Evolutionary conservation across 2,113 vertebrate genomes (phyloP).

Genomic region (Gobius niger): DNA sequence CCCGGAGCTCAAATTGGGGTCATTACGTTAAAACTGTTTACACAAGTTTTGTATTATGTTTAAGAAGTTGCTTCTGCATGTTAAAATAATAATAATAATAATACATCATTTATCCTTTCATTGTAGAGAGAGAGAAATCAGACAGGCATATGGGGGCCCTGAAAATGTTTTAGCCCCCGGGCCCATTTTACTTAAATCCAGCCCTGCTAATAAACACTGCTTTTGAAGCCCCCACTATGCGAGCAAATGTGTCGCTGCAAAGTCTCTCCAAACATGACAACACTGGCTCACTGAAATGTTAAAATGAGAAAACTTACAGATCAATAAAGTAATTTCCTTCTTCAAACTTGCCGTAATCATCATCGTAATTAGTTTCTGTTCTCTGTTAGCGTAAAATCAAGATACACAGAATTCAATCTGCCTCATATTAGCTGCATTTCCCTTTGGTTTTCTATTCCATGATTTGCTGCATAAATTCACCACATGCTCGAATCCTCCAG

Average conservation of each 20-base stretch:
- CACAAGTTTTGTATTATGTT: too few species aligned
- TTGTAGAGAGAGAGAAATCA: too few species aligned
- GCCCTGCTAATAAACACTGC: background rate
- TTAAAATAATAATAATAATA: too few species aligned
- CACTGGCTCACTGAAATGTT: background rate
- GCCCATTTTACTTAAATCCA: too few species aligned
- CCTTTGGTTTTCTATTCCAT: background rate
- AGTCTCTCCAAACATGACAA: background rate
- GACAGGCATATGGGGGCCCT: too few species aligned
- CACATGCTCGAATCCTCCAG: conserved; percentile 33
- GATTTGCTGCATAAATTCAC: conserved; percentile 24
- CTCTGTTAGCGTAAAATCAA: conserved; percentile 12
- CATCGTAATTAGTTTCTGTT: conserved; percentile 30
- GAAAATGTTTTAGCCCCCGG: too few species aligned
- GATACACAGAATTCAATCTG: background rate
- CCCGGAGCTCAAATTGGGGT: too few species aligned
- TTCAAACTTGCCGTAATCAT: conserved; percentile 14
- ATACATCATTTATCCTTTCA: too few species aligned
- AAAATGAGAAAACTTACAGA: background rate
- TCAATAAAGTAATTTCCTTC: background rate
- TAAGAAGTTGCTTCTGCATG: too few species aligned
- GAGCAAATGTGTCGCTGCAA: background rate
- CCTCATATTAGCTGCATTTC: conserved; percentile 26
- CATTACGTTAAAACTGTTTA: too few species aligned
- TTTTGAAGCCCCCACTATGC: conserved; percentile 11